Percentiles rank a stretch among this genome's conserved stretches.
Evolutionary conservation across 2,797 vertebrate genomes (phyloP).

Genomic region (Urophycis tenuis): DNA sequence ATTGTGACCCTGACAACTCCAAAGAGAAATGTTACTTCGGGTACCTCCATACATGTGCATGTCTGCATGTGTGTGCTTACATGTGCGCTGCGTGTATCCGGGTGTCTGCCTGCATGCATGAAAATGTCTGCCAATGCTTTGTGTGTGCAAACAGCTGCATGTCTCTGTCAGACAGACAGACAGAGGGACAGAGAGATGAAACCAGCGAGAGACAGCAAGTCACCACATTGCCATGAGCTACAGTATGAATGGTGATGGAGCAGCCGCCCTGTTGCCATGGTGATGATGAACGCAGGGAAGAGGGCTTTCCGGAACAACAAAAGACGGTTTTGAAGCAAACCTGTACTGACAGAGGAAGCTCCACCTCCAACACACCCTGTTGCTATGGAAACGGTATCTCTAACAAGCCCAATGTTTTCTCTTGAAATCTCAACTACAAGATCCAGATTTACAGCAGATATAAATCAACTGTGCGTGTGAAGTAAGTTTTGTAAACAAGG

Average conservation of each 20-base stretch:
- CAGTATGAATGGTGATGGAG: conserved; percentile 46
- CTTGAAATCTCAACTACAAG: background rate
- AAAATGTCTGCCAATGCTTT: conserved; percentile 11
- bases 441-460: too few relatives aligned
- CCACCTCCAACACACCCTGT: background rate
- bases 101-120: conserved; percentile 3
- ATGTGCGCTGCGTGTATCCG: background rate
- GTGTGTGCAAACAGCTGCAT: conserved; percentile 3
- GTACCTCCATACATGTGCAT: background rate
- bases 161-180: conserved; percentile 3
- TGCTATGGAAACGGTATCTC: background rate
- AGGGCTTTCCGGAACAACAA: conserved; percentile 23
- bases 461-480: too few relatives aligned
- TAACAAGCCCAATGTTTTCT: background rate
- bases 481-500: background rate
- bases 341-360: conserved; percentile 14
- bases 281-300: conserved; percentile 41
- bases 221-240: conserved; percentile 14
- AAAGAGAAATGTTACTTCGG: too few relatives aligned
- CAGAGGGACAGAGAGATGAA: too few relatives aligned
- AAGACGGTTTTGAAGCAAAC: conserved; percentile 24
- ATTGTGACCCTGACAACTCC: background rate
- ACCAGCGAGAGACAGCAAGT: background rate
- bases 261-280: conserved; percentile 56
- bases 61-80: background rate